Evolutionary conservation across 92 coral and sea anemone species (phyloP).

Genomic region (Zoanthus gigantus): DNA sequence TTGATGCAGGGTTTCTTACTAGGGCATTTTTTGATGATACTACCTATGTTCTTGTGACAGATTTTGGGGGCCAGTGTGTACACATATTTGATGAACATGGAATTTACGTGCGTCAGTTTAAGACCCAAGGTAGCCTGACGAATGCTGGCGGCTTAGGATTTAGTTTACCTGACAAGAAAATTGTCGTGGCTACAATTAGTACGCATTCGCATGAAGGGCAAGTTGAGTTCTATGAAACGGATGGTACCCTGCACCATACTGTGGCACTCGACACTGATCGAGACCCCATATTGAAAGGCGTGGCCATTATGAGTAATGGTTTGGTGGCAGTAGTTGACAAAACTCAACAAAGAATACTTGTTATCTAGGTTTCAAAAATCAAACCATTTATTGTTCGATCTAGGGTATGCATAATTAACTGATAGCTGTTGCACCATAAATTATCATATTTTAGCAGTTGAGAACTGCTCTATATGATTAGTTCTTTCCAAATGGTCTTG

Average conservation of each 20-base stretch:
- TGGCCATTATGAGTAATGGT: slow-evolving; percentile 20
- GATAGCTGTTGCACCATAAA: too few species aligned
- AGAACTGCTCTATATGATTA: too few species aligned
- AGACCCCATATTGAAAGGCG: slow-evolving; percentile 34
- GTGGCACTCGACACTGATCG: slow-evolving; percentile 21
- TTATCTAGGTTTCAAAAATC: neutral
- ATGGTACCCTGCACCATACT: slow-evolving; percentile 13
- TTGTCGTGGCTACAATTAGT: slow-evolving; percentile 9
- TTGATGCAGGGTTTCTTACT: slow-evolving; percentile 20
- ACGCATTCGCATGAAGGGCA: slow-evolving; percentile 20
- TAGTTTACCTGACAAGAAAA: neutral
- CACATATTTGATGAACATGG: slow-evolving; percentile 33
- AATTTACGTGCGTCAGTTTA: slow-evolving; percentile 11
- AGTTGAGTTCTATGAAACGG: slow-evolving; percentile 21
- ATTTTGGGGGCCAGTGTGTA: slow-evolving; percentile 36
- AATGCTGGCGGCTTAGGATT: slow-evolving; percentile 44
- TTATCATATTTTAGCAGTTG: too few species aligned
- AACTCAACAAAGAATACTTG: slow-evolving; percentile 5
- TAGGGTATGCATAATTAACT: too few species aligned
- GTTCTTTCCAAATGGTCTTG: too few species aligned
- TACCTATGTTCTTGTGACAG: slow-evolving; percentile 18
- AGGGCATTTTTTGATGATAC: slow-evolving; percentile 5
- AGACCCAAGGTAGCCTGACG: slow-evolving; percentile 15
- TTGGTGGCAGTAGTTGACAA: slow-evolving; percentile 24
- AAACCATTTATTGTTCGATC: neutral